Percentiles rank a stretch among this genome's conserved stretches.
These are phyloP conservation scores for Sphaerodactylus townsendi DNA, from an alignment of 2,113 vertebrate species.

Conservation along the genomic window DNA sequence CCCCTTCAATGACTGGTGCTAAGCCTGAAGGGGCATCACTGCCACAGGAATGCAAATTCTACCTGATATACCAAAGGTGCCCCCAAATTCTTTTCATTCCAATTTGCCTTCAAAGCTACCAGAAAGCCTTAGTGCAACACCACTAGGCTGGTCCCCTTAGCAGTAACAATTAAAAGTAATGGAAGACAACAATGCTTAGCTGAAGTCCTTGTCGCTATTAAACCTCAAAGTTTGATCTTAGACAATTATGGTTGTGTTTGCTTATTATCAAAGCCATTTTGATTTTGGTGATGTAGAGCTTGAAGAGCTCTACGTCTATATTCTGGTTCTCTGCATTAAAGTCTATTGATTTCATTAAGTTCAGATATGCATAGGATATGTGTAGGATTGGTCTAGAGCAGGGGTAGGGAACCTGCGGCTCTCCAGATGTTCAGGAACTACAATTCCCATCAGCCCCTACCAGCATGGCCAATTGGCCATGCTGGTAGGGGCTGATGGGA, in stretches of 20 bases:
- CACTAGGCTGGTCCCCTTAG: neutral
- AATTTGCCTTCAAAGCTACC: neutral
- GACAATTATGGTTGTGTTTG: neutral
- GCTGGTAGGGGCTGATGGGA: too few relatives aligned
- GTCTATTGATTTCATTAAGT: too few relatives aligned
- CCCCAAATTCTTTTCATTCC: neutral
- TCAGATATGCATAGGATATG: too few relatives aligned
- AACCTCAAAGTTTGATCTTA: neutral
- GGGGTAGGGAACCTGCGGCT: too few relatives aligned
- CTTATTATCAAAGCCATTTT: neutral
- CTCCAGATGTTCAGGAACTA: too few relatives aligned
- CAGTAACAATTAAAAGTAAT: neutral
- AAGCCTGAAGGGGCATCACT: neutral
- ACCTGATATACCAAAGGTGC: too few relatives aligned
- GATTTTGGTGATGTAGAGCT: neutral
- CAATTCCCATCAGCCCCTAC: too few relatives aligned
- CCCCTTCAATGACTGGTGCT: neutral
- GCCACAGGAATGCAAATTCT: neutral
- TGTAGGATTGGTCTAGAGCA: neutral
- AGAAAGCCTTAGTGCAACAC: neutral
- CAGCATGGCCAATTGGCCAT: too few relatives aligned
- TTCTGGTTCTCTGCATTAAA: too few relatives aligned
- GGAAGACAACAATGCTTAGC: neutral
- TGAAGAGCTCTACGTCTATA: neutral
- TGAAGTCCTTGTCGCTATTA: neutral